Evolutionary conservation across 2,797 vertebrate species (phyloP).

Genomic region (Anolis apletophallus): DNA sequence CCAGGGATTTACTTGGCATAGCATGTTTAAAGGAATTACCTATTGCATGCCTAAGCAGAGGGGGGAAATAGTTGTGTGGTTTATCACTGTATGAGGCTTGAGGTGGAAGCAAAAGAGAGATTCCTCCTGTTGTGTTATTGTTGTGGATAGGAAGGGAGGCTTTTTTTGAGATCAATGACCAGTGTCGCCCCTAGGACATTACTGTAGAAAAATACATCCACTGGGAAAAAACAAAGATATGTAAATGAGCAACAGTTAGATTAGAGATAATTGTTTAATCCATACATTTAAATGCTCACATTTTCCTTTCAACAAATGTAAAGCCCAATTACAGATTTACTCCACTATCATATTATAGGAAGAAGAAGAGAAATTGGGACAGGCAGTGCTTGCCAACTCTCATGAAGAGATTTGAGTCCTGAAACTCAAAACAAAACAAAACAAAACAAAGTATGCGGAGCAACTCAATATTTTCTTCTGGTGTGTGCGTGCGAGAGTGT

Average conservation of each 20-base stretch:
- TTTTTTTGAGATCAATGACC: constrained; percentile 34
- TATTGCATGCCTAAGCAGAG: constrained; percentile 2
- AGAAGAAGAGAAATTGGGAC: constrained; percentile 42
- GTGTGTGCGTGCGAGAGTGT: not conserved
- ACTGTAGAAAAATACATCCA: constrained; percentile 46
- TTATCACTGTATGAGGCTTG: constrained; percentile 27
- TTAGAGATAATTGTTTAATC: constrained; percentile 65
- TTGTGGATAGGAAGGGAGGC: constrained; percentile 21
- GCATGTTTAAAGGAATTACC: constrained; percentile 13
- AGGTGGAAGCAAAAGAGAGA: constrained; percentile 20
- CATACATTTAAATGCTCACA: constrained; percentile 38
- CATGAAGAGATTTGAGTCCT: constrained; percentile 66
- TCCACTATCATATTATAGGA: constrained; percentile 41
- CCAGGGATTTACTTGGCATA: constrained; percentile 37
- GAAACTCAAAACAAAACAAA: constrained; percentile 30
- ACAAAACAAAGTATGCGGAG: constrained; percentile 41
- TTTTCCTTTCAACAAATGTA: constrained; percentile 52
- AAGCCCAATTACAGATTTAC: constrained; percentile 40
- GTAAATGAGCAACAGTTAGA: constrained; percentile 45
- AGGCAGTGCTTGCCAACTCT: constrained; percentile 61
- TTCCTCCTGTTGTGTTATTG: constrained; percentile 17
- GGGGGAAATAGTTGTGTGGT: not conserved
- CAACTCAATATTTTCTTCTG: constrained; percentile 52
- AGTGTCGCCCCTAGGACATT: constrained; percentile 29
- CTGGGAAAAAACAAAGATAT: constrained; percentile 50